phyloP scores from a whole-genome alignment of 2,113 vertebrate genomes.

The Protobothrops flavoviridis region DNA sequence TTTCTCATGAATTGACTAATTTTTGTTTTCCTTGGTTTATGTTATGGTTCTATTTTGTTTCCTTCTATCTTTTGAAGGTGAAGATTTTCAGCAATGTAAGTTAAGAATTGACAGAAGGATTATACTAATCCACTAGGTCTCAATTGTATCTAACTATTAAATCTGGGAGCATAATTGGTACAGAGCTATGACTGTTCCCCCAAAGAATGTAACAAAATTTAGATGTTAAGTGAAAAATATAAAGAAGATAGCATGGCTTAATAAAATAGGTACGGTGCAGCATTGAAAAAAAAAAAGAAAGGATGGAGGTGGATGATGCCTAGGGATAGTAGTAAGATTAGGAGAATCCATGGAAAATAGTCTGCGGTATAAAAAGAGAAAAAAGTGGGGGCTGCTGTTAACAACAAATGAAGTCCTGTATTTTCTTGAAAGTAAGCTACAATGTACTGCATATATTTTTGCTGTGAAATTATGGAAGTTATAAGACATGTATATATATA shows the following conservation, averaged over 20 bases:
- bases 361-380: neutral
- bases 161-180: neutral
- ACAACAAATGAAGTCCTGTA: neutral
- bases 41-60: neutral
- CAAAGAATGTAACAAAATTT: neutral
- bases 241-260: neutral
- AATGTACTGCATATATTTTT: neutral
- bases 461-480: neutral
- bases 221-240: neutral
- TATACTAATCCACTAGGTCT: neutral
- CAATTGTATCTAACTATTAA: neutral
- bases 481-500: neutral
- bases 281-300: neutral
- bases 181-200: neutral
- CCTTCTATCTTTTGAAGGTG: neutral
- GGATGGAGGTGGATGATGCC: neutral
- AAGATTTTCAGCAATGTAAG: neutral
- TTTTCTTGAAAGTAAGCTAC: neutral
- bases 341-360: neutral
- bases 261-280: neutral
- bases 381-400: neutral
- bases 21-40: neutral
- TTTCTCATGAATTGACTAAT: neutral
- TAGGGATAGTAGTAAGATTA: neutral
- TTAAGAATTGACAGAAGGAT: neutral